These are phyloP conservation scores for Hypanus sabinus DNA, from an alignment of 2,113 vertebrate species.

Conservation along the genomic window DNA sequence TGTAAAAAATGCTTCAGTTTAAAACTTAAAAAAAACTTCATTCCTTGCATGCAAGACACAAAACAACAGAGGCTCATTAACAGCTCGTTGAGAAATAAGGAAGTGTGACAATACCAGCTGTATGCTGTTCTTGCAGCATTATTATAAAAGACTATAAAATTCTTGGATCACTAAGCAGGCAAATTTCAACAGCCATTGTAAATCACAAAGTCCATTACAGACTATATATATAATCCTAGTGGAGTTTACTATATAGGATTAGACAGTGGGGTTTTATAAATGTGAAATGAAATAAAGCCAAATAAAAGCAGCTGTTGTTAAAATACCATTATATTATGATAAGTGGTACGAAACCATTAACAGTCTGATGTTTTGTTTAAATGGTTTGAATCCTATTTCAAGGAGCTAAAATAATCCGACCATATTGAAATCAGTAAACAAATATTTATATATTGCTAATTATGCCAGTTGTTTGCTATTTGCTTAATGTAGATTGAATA, in stretches of 20 bases:
- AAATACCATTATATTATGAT: constrained; percentile 26
- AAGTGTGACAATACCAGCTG: constrained; percentile 33
- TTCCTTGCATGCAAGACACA: background rate
- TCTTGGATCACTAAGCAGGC: constrained; percentile 36
- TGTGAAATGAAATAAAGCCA: constrained; percentile 35
- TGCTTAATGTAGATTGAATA: background rate
- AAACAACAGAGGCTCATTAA: constrained; percentile 35
- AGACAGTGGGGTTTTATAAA: constrained; percentile 29
- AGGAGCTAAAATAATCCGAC: constrained; percentile 1
- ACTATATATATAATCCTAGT: constrained; percentile 12
- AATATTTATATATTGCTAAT: constrained; percentile 7
- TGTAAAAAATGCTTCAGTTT: background rate
- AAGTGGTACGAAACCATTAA: constrained; percentile 25
- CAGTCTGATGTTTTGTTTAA: constrained; percentile 30
- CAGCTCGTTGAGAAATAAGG: constrained; percentile 19
- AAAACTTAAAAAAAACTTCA: background rate
- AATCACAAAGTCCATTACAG: constrained; percentile 32
- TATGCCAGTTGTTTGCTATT: constrained; percentile 10
- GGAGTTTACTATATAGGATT: constrained; percentile 25
- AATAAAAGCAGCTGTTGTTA: constrained; percentile 35
- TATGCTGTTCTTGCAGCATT: constrained; percentile 31
- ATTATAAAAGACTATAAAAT: constrained; percentile 37
- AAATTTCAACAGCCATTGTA: constrained; percentile 35
- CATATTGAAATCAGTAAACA: background rate
- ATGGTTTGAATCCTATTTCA: constrained; percentile 25